phyloP scores from a whole-genome alignment of 2,113 vertebrate genomes.

The Indri indri region DNA sequence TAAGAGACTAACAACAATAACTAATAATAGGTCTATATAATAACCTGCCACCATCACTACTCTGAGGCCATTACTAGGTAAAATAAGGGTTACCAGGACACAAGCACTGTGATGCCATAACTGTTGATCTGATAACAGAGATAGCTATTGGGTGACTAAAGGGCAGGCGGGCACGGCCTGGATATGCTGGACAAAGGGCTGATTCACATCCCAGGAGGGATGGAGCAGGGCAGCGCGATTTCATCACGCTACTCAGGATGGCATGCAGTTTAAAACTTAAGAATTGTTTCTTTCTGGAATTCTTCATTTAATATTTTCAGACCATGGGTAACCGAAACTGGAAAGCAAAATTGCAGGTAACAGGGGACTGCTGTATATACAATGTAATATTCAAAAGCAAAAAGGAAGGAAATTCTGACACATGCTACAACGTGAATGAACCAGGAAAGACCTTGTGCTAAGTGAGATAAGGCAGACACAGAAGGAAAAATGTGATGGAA shows the following conservation, averaged over 20 bases:
- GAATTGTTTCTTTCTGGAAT: background rate
- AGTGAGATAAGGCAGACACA: background rate
- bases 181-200: background rate
- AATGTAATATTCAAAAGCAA: background rate
- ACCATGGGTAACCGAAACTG: background rate
- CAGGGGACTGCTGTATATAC: background rate
- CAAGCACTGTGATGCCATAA: background rate
- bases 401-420: background rate
- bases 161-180: background rate
- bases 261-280: background rate
- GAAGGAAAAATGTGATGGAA: background rate
- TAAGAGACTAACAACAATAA: background rate
- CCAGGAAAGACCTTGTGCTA: background rate
- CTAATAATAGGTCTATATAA: background rate
- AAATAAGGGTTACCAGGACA: background rate
- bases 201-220: background rate
- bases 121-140: background rate
- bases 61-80: background rate
- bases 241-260: background rate
- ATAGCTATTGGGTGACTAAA: background rate
- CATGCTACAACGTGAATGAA: background rate
- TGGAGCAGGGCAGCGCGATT: background rate
- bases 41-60: background rate
- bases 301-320: background rate
- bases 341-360: background rate